A percentile compares a stretch with the other conserved stretches of the same genome.
phyloP scores from a whole-genome alignment of 2,113 vertebrate species.

The Nannospalax galili region DNA sequence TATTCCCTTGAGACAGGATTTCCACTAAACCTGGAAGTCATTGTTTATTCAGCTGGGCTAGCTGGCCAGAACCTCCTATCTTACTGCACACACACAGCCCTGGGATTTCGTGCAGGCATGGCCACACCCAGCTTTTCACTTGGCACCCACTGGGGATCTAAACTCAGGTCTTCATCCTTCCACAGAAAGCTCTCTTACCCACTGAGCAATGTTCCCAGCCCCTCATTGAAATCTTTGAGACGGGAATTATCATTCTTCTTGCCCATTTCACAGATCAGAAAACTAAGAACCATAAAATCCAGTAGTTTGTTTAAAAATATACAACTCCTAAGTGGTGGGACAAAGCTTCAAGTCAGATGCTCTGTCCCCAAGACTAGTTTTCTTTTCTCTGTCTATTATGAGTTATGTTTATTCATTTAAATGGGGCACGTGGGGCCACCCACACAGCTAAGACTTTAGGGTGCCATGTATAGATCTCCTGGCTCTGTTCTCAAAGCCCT shows the following conservation, averaged over 20 bases:
- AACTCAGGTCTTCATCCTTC: background rate
- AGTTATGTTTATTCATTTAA: background rate
- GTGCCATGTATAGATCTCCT: background rate
- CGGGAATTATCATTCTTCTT: background rate
- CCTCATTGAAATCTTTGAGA: background rate
- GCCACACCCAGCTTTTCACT: background rate
- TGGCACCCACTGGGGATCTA: background rate
- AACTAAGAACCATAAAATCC: conserved; percentile 22
- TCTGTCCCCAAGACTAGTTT: background rate
- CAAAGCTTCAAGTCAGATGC: background rate
- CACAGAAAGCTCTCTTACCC: background rate
- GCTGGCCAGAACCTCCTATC: background rate
- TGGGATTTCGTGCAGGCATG: background rate
- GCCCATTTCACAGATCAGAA: conserved; percentile 30
- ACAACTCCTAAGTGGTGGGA: background rate
- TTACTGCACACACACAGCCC: background rate
- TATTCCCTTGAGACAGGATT: background rate
- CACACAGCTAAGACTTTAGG: background rate
- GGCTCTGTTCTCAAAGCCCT: background rate
- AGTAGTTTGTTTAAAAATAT: background rate
- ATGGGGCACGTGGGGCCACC: background rate
- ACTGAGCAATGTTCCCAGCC: background rate
- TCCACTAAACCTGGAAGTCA: background rate
- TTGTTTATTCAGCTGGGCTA: background rate
- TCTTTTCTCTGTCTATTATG: background rate